These are phyloP conservation scores for Ctenicera cuprea DNA, from an alignment of 2,888 invertebrate genomes.

Conservation along the genomic window DNA sequence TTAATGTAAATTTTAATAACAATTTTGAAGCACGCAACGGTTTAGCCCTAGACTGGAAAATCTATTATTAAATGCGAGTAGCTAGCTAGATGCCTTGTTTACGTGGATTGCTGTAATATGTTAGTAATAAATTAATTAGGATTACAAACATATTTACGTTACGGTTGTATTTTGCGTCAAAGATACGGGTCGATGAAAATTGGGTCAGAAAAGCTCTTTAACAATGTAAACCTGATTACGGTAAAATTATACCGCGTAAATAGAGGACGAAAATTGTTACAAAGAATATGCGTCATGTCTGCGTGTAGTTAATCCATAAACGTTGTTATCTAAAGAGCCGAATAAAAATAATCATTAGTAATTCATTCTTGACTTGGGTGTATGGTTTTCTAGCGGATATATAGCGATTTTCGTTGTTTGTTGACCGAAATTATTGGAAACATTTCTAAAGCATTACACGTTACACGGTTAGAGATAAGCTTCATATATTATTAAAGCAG, in stretches of 20 bases:
- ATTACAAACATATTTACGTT: background rate
- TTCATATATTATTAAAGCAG: constrained; percentile 41
- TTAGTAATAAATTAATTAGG: background rate
- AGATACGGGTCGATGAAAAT: constrained; percentile 1
- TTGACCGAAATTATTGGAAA: constrained; percentile 34
- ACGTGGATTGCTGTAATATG: background rate
- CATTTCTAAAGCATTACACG: constrained; percentile 45
- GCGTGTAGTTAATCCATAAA: constrained; percentile 25
- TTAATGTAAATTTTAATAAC: no score
- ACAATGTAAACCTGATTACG: constrained; percentile 15
- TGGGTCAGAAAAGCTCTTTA: constrained; percentile 11
- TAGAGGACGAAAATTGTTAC: constrained; percentile 16
- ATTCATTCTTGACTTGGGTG: constrained; percentile 1
- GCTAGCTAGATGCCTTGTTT: background rate
- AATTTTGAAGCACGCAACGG: no score
- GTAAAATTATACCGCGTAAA: constrained; percentile 8
- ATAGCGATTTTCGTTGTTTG: constrained; percentile 36
- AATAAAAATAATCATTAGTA: constrained; percentile 23
- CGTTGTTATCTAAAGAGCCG: constrained; percentile 12
- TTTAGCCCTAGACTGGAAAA: no score
- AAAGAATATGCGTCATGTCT: constrained; percentile 21
- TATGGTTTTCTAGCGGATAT: background rate
- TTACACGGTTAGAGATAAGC: constrained; percentile 35
- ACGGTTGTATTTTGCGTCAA: background rate
- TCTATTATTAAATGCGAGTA: no score